Base-by-base conservation (phyloP, 2,113 vertebrate genomes). In the Morone saxatilis region DNA sequence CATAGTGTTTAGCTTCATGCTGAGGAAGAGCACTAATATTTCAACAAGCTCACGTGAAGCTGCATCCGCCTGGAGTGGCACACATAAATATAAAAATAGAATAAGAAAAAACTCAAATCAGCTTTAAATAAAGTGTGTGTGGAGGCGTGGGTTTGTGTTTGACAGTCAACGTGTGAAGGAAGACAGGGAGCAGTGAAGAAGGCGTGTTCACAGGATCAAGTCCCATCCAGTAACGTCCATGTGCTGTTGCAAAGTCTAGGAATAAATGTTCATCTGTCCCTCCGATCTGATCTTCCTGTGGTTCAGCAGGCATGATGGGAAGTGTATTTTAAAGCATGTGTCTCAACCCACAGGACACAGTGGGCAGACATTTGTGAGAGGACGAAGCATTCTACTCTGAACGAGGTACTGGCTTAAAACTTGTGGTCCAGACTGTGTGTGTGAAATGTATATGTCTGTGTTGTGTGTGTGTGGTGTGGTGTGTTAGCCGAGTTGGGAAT, bases 11-110 rank as follows among this genome's bases (percentile, higher is more conserved):
- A 90, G 91, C 89, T 83, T 94, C 92, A 94, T 94, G 94, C 93
- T 87, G 80, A 93, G 91, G 89, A 93, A 91, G 91, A 92, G 87
- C 88, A 81, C 88, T 81, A 88, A 86, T 71, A 68, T 87, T 89
- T 86, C 79, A 79, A 85, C 85, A 89, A 89, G 80, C 70, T 81
- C 69, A 74, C 56, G 81, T 92, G 90, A 92, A 83, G 78, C 87
- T 74, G 75, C 82, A 84, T 80, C 86, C 10, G 84, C 90, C 84
- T 43, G 65, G 81, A 86, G 81, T 83, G 88, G 91, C 87, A 90
- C 81, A 88, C 91, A 94, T 94, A 94, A 94, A 94, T 94, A 96
- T 69, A 95, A 95, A 94, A 94, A 94, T 92, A 94, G 91, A 93
- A 92, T 90, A 87, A 90, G 83, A 91, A 94, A 89, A 68, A 88